A percentile compares a stretch with the other conserved stretches of the same genome.
Conservation (phyloP, 2,797 vertebrate genomes). For the Erithacus rubecula region DNA sequence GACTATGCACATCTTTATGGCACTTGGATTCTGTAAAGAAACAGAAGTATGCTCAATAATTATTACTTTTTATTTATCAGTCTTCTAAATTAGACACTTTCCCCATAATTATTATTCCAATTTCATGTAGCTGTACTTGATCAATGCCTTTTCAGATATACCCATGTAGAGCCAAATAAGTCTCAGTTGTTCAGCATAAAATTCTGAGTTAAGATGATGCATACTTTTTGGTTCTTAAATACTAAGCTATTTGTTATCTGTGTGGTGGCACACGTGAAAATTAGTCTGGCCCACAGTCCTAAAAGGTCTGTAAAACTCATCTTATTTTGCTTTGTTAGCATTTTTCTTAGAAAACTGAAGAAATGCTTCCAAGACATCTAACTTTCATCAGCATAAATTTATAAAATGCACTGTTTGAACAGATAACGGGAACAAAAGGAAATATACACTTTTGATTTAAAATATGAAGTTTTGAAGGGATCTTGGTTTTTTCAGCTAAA, state of each 20-base stretch:
- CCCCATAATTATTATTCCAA: background rate
- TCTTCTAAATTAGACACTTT: background rate
- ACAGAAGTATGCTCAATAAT: background rate
- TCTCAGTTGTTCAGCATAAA: background rate
- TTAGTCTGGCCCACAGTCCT: background rate
- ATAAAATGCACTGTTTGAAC: background rate
- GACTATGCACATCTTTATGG: background rate
- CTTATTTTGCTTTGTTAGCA: background rate
- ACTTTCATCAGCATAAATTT: background rate
- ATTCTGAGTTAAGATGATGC: background rate
- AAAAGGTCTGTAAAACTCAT: background rate
- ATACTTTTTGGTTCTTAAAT: background rate
- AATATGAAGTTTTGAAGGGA: background rate
- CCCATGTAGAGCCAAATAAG: background rate
- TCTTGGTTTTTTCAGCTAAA: background rate
- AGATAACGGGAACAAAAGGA: background rate
- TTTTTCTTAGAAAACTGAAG: slow-evolving; percentile 9
- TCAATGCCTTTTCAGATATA: background rate
- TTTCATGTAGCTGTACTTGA: background rate
- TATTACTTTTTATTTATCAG: background rate
- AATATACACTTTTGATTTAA: background rate
- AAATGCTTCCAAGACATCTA: slow-evolving; percentile 1
- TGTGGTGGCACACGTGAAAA: background rate
- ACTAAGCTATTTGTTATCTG: background rate
- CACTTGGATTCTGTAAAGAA: background rate